Conservation (phyloP, 2,797 vertebrate genomes). For the Octomys mimax region DNA sequence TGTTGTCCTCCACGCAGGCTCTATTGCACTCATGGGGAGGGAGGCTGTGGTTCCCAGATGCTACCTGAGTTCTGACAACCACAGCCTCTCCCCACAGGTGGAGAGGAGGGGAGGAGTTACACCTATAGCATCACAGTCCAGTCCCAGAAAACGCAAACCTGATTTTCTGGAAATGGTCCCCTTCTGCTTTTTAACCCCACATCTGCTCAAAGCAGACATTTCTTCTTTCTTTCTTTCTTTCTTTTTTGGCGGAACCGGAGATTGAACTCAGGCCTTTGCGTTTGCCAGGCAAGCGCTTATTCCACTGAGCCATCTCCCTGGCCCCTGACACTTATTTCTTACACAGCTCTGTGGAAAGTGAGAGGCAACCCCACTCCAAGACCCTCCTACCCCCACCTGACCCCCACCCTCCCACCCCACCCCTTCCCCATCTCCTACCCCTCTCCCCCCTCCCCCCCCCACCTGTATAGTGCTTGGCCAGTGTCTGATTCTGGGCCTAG, state of each 20-base stretch:
- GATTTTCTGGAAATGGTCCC: neutral
- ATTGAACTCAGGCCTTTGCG: no score
- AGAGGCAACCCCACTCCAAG: rapidly evolving
- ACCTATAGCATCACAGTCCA: neutral
- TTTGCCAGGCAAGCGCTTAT: no score
- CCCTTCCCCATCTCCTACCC: no score
- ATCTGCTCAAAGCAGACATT: neutral
- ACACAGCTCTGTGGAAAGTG: neutral
- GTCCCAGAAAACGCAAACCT: neutral
- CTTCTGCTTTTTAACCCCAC: neutral
- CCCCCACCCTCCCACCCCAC: no score
- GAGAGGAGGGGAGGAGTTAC: rapidly evolving
- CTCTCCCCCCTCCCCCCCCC: no score
- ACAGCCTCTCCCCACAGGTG: neutral
- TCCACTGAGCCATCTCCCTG: no score
- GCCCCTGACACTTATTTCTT: neutral
- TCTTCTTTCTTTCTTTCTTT: neutral
- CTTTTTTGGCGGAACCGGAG: no score
- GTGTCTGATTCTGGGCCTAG: neutral
- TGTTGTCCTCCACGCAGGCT: neutral
- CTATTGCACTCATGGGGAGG: neutral
- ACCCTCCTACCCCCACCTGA: no score
- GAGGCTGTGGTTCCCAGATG: neutral
- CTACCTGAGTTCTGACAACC: neutral
- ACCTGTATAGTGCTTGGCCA: rapidly evolving